Evolutionary conservation across 2,797 vertebrate species (phyloP).

Genomic region (Loriculus beryllinus): DNA sequence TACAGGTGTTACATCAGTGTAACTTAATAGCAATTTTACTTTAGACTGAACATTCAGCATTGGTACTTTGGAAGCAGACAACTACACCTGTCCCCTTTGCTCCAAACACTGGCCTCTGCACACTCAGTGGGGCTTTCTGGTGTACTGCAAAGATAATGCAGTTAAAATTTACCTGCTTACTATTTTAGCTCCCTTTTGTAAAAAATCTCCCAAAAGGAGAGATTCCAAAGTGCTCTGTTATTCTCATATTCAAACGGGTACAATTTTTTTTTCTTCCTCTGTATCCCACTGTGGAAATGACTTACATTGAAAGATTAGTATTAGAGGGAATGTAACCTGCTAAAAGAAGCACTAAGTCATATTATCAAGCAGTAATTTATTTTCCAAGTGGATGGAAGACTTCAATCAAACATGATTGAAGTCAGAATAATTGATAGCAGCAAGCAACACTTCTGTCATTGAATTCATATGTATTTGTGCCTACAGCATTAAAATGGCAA

Average conservation of each 20-base stretch:
- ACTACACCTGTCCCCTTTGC: rapidly evolving
- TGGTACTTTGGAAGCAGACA: neutral
- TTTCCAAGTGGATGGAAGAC: neutral
- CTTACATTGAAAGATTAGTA: neutral
- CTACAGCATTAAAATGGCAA: neutral
- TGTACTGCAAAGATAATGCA: neutral
- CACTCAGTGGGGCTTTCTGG: neutral
- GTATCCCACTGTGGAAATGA: neutral
- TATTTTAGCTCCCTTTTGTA: neutral
- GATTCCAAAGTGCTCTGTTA: neutral
- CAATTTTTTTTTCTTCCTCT: neutral
- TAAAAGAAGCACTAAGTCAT: neutral
- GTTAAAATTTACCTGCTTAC: neutral
- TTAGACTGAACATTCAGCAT: neutral
- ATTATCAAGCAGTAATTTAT: neutral
- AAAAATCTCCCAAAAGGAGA: neutral
- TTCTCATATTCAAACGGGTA: neutral
- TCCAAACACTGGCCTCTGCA: neutral
- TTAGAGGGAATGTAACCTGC: neutral
- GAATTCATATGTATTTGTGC: neutral
- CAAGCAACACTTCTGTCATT: neutral
- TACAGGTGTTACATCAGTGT: neutral
- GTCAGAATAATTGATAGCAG: neutral
- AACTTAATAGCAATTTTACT: neutral
- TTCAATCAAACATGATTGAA: neutral